Conservation (phyloP, 2,888 invertebrate species). For the Epinotia nisella region DNA sequence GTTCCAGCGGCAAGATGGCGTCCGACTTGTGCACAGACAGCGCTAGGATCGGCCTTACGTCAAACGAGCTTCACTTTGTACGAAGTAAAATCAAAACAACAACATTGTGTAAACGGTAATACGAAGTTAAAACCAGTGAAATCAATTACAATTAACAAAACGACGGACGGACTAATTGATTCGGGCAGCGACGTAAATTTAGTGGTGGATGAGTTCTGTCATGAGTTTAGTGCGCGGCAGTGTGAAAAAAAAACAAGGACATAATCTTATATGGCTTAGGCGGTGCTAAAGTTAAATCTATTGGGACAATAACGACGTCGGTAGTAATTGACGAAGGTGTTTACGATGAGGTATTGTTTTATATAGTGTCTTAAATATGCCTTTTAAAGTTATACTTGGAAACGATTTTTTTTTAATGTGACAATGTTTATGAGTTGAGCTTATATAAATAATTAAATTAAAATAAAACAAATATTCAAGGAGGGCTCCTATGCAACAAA, state of each 20-base stretch:
- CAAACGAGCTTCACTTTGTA: not conserved
- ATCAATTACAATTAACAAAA: conserved; percentile 12
- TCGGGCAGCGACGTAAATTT: too few relatives aligned
- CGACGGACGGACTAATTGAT: conserved; percentile 12
- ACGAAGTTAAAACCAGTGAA: conserved; percentile 16
- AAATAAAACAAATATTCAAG: too few relatives aligned
- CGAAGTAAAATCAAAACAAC: not conserved
- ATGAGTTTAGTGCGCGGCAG: too few relatives aligned
- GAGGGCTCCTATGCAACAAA: too few relatives aligned
- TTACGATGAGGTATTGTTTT: conserved; percentile 12
- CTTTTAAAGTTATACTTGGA: conserved; percentile 13
- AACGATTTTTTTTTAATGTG: conserved; percentile 9
- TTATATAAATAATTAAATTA: too few relatives aligned
- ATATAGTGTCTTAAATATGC: conserved; percentile 26
- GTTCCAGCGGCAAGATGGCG: too few relatives aligned
- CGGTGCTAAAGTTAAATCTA: conserved; percentile 17
- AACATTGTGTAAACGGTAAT: not conserved
- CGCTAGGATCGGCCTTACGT: too few relatives aligned
- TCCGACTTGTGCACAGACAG: too few relatives aligned
- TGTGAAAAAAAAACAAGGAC: too few relatives aligned
- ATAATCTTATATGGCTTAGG: too few relatives aligned
- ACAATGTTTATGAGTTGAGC: conserved; percentile 25
- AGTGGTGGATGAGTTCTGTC: too few relatives aligned
- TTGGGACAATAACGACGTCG: conserved; percentile 18
- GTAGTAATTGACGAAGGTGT: conserved; percentile 6